Evolutionary conservation across 2,113 vertebrate species (phyloP), one percentile per base, ranked within the genome.

Genomic region (Indicator indicator): DNA sequence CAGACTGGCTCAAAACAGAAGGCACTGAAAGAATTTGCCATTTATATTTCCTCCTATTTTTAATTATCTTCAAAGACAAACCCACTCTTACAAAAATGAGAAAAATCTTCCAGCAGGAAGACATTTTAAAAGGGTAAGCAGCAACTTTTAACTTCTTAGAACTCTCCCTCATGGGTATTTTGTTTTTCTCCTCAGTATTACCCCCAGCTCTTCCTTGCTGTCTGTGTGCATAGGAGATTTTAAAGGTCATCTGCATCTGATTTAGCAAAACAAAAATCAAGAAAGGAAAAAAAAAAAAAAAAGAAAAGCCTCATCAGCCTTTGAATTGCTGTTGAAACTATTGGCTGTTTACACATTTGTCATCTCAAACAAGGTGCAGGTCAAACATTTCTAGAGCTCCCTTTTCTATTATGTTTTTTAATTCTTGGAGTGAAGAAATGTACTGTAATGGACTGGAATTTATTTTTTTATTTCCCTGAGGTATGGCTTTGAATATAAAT

Each of bases 221-320:
- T 94, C 74, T 89, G 38, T 68, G 28, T 88, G 59, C 40, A 48
- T 20, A 55, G 48, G 33, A 42, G 79, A 90, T 87, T 84, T 83
- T 73, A 93, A 94, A 97, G 95, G 60, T 92, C 82, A 92, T 83
- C 73, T 91, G 69, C 46, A 80, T 81, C 56, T 78, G 28, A 89
- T 74, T 75, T 16, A 5, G 36, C 40, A 75, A 83, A 74, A 72
- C 48, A 13, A 28, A 59, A 64, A 19, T 3, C 3, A 63, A 81
- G 10, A 46, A 2, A 28, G 16, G 4, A 44, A 48, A 30, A 60
- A 54, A 59, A 46, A 59, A 46, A 1, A 16, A 3, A 50, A 56
- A 38, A 69, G 58, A 63, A 42, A 80, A 32, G 1, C 1, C 55
- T 72, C 42, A 69, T 33, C n/a, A 76, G 30, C 12, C 23, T 94